Evolutionary conservation across 1,140 invertebrate genomes (phyloP).

Genomic region (Mylabris phalerata): DNA sequence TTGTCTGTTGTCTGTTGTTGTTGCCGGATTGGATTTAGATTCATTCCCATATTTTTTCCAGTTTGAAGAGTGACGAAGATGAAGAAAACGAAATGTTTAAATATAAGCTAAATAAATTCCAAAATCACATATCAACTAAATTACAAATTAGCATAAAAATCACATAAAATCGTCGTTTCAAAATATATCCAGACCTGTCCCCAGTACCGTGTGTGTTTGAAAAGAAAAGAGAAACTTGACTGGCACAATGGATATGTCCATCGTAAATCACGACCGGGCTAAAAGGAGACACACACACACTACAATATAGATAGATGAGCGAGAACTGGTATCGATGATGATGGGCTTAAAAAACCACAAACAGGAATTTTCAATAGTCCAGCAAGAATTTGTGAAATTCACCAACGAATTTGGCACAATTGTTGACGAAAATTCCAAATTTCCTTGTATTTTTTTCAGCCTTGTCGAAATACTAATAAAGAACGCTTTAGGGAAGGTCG

Average conservation of each 20-base stretch:
- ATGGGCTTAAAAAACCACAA: background rate
- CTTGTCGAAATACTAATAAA: too few species aligned
- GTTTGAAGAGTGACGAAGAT: conserved; percentile 7
- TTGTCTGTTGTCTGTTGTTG: too few species aligned
- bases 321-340: background rate
- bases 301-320: background rate
- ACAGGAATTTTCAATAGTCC: background rate
- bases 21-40: too few species aligned
- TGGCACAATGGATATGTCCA: conserved; percentile 30
- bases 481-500: too few species aligned
- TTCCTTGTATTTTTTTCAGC: too few species aligned
- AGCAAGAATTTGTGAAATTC: too few species aligned
- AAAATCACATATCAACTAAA: conserved; percentile 38
- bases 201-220: background rate
- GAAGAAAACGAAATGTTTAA: conserved; percentile 1
- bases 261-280: conserved; percentile 26
- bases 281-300: background rate
- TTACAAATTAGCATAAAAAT: conserved; percentile 33
- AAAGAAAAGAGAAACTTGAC: conserved; percentile 25
- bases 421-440: too few species aligned
- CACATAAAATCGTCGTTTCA: conserved; percentile 25
- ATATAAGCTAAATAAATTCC: conserved; percentile 20
- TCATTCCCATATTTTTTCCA: too few species aligned
- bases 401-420: too few species aligned
- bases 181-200: conserved; percentile 23